Evolutionary conservation across 2,113 vertebrate genomes (phyloP).

Genomic region (Carettochelys insculpta): DNA sequence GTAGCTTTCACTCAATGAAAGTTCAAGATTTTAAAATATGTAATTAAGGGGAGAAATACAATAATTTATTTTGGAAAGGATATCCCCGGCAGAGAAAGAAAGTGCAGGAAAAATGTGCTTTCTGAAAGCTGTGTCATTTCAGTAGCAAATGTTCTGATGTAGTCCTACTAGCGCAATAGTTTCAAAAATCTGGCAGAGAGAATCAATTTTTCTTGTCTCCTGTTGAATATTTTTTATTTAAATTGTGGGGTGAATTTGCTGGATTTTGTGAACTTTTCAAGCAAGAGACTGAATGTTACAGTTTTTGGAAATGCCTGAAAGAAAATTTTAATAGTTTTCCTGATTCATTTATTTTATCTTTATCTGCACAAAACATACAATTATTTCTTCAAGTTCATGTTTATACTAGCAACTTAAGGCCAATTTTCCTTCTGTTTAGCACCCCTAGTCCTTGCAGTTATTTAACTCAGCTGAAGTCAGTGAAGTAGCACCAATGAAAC

Average conservation of each 20-base stretch:
- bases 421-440: not conserved
- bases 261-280: not conserved
- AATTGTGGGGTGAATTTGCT: not conserved
- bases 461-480: not conserved
- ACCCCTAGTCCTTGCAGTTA: no score
- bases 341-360: not conserved
- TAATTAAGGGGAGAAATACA: constrained; percentile 18
- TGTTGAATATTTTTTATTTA: not conserved
- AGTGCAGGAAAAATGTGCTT: not conserved
- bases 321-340: not conserved
- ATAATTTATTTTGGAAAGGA: not conserved
- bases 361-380: not conserved
- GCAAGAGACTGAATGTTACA: not conserved
- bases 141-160: not conserved
- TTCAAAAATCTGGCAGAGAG: not conserved
- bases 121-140: constrained; percentile 18
- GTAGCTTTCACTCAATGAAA: not conserved
- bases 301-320: not conserved
- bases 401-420: not conserved
- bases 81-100: not conserved
- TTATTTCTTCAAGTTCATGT: not conserved
- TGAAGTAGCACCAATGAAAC: not conserved
- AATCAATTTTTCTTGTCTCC: not conserved
- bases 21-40: constrained; percentile 10
- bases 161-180: not conserved